A percentile compares a stretch with the other conserved stretches of the same genome.
These are phyloP conservation scores for Himalopsyche kuldschensis DNA, from an alignment of 2,888 invertebrate species.

Conservation along the genomic window DNA sequence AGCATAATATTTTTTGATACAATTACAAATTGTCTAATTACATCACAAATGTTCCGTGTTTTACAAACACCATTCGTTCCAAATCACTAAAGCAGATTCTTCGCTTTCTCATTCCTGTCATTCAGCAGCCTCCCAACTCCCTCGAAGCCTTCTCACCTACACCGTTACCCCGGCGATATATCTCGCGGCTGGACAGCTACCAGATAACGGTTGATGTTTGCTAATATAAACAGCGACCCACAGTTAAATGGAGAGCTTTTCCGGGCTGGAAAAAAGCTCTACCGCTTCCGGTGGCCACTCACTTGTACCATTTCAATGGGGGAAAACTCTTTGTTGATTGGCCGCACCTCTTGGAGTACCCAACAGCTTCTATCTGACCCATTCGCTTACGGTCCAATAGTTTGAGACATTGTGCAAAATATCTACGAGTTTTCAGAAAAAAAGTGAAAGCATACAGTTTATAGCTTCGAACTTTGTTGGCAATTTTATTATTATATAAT, in stretches of 20 bases:
- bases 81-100: neutral
- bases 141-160: neutral
- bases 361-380: slow-evolving; percentile 4
- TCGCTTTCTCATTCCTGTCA: neutral
- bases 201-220: slow-evolving; percentile 22
- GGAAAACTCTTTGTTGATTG: slow-evolving; percentile 10
- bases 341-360: neutral
- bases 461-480: too few species aligned
- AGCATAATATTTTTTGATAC: too few species aligned
- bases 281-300: neutral
- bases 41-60: too few species aligned
- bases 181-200: slow-evolving; percentile 1
- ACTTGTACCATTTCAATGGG: neutral
- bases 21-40: too few species aligned
- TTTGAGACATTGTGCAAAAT: neutral
- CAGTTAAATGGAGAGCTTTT: slow-evolving; percentile 24
- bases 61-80: neutral
- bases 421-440: too few species aligned
- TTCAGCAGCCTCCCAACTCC: neutral
- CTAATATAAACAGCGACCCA: slow-evolving; percentile 38
- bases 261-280: neutral
- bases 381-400: neutral
- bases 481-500: too few species aligned
- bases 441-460: too few species aligned
- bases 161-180: slow-evolving; percentile 4